Evolutionary conservation across 53 echinoderm and acorn worm species (phyloP), one percentile per base, ranked within the genome.

Genomic region (Zoroaster sp.): DNA sequence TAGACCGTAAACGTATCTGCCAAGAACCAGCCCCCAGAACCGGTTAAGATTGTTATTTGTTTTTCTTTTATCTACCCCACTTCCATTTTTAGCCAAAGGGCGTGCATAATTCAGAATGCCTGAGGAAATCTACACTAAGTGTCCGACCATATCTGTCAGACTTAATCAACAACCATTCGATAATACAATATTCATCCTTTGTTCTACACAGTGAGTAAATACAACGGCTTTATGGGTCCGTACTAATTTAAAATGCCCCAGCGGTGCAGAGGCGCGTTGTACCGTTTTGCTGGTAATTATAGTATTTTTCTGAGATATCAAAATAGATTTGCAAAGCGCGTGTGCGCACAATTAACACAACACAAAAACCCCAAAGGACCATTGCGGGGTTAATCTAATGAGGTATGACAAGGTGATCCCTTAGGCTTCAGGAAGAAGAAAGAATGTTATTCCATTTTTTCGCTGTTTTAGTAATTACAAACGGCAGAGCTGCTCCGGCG

Each of bases 321-420:
- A 82, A 82, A 47, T 82, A 47, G 82, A 68, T 82, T 82, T 82
- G 67, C 66, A 33, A 33, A 82, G 82, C 66, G 41, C 44, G 82
- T 68, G 69, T 82, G 82, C 82, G 82, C 68, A 82, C 82, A 82
- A 82, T 82, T 82, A 82, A 66, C 82, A 82, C 82, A 82, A 67
- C 82, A 82, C 75, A n/a, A 45, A 47, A 75, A 75, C 42, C 82
- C 55, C 17, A 15, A 18, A 67, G 82, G 68, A 66, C 43, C 41
- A 32, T 3, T 42, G 41, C 28, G 8, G 7, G 68, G 41, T n/a
- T 82, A 67, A 66, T 66, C 40, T 32, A 67, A 82, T 33, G 38
- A 32, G 42, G 66, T 39, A 30, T 82, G 82, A 82, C 82, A 82
- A 66, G 67, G 2, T 10, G 23, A 5, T 1, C 82, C 82, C 68